These are phyloP conservation scores for Melanaphis sacchari DNA, from an alignment of 1,140 invertebrate genomes.

Conservation along the genomic window DNA sequence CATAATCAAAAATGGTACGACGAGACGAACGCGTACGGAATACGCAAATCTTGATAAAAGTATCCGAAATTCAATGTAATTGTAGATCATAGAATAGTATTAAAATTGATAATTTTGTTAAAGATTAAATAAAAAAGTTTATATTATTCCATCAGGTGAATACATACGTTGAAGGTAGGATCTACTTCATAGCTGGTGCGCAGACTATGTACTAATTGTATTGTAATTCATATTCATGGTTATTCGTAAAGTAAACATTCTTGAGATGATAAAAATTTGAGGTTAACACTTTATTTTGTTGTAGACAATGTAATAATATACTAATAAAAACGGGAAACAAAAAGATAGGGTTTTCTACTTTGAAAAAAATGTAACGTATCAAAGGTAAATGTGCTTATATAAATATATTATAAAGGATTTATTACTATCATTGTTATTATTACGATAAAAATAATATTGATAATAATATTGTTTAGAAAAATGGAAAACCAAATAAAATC, in stretches of 20 bases:
- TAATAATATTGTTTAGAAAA: background rate
- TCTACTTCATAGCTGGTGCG: too few relatives aligned
- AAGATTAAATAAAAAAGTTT: constrained; percentile 16
- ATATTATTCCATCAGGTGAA: background rate
- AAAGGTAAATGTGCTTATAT: background rate
- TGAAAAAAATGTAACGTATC: background rate
- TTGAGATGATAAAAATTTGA: background rate
- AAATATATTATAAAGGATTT: too few relatives aligned
- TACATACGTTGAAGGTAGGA: background rate
- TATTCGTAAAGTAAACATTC: background rate
- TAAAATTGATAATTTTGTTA: background rate
- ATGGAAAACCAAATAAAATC: background rate
- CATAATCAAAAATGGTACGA: background rate
- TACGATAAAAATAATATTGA: background rate
- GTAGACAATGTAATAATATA: background rate
- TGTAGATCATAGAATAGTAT: background rate
- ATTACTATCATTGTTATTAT: too few relatives aligned
- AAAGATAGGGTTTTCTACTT: background rate
- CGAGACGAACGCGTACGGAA: background rate
- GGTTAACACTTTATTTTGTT: background rate
- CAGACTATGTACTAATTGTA: background rate
- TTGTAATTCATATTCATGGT: background rate
- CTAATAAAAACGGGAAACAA: background rate
- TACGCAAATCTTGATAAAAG: background rate
- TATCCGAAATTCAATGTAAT: constrained; percentile 27